phyloP scores from a whole-genome alignment of 2,797 vertebrate genomes.

The Lepus townsendii region DNA sequence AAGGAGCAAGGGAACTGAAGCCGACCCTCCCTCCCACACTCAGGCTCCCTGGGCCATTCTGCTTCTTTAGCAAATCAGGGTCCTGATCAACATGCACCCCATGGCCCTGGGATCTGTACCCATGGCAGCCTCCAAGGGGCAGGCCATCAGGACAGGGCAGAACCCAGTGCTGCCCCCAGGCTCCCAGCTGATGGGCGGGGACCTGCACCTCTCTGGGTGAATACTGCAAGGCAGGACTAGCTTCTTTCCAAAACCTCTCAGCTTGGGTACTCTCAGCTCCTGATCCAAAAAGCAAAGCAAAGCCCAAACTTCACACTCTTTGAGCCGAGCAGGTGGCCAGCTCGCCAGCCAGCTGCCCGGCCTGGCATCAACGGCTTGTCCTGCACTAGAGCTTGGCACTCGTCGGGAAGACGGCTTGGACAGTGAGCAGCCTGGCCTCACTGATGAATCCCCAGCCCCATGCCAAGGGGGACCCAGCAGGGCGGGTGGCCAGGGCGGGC shows the following conservation, averaged over 20 bases:
- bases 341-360: constrained; percentile 66
- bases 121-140: not conserved
- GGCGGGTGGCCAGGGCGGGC: not conserved
- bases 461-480: constrained; percentile 47
- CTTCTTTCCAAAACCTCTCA: not conserved
- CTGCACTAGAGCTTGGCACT: constrained; percentile 34
- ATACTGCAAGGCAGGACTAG: not conserved
- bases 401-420: constrained; percentile 52
- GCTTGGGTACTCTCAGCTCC: constrained; percentile 4
- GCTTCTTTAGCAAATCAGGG: not conserved
- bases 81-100: not conserved
- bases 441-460: constrained; percentile 68
- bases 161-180: too few species aligned
- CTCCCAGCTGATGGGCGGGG: not conserved
- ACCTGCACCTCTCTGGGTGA: not conserved
- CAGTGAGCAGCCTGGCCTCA: constrained; percentile 60
- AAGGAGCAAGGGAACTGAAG: not conserved
- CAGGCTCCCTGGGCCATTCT: not conserved
- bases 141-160: not conserved
- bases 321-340: constrained; percentile 69
- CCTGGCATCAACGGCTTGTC: constrained; percentile 38
- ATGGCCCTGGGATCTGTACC: not conserved
- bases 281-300: constrained; percentile 59
- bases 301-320: constrained; percentile 23
- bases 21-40: not conserved